Base-by-base conservation (phyloP, 2,113 vertebrate species). In the Cavia porcellus region DNA sequence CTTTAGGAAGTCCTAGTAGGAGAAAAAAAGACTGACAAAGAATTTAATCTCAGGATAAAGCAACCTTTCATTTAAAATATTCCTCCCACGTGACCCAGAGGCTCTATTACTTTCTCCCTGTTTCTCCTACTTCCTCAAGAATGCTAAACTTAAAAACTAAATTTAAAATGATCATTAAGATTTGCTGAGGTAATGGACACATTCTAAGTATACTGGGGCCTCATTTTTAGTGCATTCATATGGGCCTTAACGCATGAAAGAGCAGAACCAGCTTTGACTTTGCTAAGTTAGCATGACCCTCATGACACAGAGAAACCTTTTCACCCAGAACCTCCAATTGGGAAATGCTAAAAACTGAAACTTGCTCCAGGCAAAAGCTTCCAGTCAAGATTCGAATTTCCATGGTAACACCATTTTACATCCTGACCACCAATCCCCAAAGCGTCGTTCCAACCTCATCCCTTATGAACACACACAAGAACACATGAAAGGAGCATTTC, bases 331-430 rank as follows among this genome's bases (percentile, higher is more conserved):
- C 24, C n/a, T 59, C 59, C 7, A 30, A 47, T 19, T 7, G 25
- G 7, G 55, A 85, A 66, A 24, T 19, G 45, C 77, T 87, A 55
- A 62, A 96, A 68, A 94, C 45, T 47, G 57, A 93, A 88, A 13
- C 35, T 45, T 91, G 45, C 72, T 64, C 50, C 35, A 30, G 38
- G 61, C 88, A 89, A 93, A 83, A 66, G 19, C 15, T 64, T 80
- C 62, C 1, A 7, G 24, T 45, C 61, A 96, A 90, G 80, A 90
- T 45, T 75, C 45, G 13, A 35, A 82, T 97, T 96, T 96, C 97
- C 75, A 47, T 64, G 81, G 93, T 52, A 47, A 92, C 77, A 66
- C 3, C 2, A 24, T 94, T 75, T 45, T 77, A 81, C 12, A 57
- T 64, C 55, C 86, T 45, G 70, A 96, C 77, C 85, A 59, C 25